Evolutionary conservation across 2,113 vertebrate genomes (phyloP).

Genomic region (Tursiops truncatus): DNA sequence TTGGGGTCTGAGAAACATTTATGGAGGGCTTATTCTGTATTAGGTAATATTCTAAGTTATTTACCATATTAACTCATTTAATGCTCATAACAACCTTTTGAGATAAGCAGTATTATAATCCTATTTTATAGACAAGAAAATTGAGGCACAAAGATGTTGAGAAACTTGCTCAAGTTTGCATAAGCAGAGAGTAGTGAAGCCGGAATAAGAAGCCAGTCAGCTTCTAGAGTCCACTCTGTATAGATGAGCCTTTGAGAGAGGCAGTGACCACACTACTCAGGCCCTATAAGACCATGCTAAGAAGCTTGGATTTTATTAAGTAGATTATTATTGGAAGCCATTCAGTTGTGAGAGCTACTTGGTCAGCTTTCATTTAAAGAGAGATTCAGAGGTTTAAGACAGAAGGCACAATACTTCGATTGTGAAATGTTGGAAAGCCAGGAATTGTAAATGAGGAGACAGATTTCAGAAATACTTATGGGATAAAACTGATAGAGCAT

Average conservation of each 20-base stretch:
- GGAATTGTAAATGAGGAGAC: neutral
- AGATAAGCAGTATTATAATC: neutral
- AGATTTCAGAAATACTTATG: neutral
- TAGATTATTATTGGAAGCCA: neutral
- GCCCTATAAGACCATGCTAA: neutral
- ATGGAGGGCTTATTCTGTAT: neutral
- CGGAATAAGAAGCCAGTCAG: too few species aligned
- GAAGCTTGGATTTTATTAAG: neutral
- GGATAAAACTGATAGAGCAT: neutral
- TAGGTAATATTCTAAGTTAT: neutral
- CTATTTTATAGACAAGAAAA: neutral
- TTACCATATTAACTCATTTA: neutral
- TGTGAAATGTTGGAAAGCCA: neutral
- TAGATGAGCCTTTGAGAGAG: neutral
- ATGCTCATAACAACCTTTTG: neutral
- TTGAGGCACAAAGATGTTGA: neutral
- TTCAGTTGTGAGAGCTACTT: neutral
- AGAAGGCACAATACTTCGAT: neutral
- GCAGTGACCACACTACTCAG: too few species aligned
- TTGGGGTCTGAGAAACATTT: neutral
- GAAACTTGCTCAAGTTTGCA: neutral
- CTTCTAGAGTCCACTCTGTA: neutral
- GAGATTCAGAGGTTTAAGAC: neutral
- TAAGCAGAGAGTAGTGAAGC: neutral
- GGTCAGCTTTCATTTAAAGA: neutral